These are phyloP conservation scores for Artibeus lituratus DNA, from an alignment of 2,797 vertebrate genomes.

Conservation along the genomic window DNA sequence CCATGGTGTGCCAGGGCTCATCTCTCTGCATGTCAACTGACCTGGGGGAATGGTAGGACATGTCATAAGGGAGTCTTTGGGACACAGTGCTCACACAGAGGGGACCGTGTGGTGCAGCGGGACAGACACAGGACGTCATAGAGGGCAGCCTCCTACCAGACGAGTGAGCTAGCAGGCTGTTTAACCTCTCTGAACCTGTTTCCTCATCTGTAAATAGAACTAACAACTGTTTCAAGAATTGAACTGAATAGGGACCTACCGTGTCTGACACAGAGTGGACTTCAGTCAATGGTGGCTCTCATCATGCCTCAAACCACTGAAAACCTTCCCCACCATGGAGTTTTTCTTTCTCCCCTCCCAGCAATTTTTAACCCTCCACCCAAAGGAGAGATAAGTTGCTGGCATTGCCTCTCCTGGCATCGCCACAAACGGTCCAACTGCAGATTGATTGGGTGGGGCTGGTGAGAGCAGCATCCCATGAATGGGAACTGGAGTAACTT, in stretches of 20 bases:
- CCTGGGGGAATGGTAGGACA: not conserved
- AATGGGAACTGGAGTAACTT: not conserved
- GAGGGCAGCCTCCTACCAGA: not conserved
- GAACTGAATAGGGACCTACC: not conserved
- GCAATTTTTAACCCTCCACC: not conserved
- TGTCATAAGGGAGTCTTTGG: not conserved
- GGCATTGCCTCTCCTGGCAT: too few relatives aligned
- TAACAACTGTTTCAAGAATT: not conserved
- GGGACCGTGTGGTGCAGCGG: accelerated
- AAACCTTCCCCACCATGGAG: not conserved
- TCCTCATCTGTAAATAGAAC: not conserved
- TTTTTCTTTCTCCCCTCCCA: not conserved
- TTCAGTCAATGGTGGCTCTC: not conserved
- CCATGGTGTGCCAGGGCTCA: not conserved
- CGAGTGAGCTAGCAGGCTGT: not conserved
- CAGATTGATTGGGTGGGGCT: not conserved
- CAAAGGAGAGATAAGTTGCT: not conserved
- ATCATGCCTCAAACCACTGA: not conserved
- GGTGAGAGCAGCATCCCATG: not conserved
- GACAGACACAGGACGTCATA: not conserved
- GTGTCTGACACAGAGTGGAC: not conserved
- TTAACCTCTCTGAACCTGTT: not conserved
- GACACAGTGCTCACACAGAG: not conserved
- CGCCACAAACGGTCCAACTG: not conserved
- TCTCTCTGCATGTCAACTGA: not conserved